phyloP scores from a whole-genome alignment of 92 coral and sea anemone species.

The Zoanthus sociatus region DNA sequence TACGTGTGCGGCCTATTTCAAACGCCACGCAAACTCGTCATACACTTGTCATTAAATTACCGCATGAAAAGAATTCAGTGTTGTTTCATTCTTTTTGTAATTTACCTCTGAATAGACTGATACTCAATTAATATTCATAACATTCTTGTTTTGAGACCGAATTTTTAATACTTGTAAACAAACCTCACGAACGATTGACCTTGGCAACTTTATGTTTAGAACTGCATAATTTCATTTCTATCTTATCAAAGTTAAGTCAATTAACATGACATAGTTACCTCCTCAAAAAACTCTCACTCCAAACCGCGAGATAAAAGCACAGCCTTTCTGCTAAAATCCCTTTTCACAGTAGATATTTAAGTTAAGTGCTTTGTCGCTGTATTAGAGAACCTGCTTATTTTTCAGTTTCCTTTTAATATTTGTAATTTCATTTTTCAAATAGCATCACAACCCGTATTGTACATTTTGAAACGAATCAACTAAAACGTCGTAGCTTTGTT shows the following conservation, averaged over 20 bases:
- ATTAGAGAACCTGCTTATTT: slow-evolving; percentile 10
- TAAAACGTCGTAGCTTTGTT: slow-evolving; percentile 8
- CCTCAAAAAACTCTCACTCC: not conserved
- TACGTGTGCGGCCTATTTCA: slow-evolving; percentile 36
- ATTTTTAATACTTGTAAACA: slow-evolving; percentile 42
- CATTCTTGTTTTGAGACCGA: slow-evolving; percentile 12
- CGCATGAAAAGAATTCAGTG: slow-evolving; percentile 28
- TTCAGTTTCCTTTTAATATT: slow-evolving; percentile 16
- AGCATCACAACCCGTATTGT: not conserved
- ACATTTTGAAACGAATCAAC: not conserved
- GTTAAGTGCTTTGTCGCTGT: not conserved
- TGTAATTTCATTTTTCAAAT: slow-evolving; percentile 13
- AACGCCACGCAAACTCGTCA: slow-evolving; percentile 32
- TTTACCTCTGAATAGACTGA: slow-evolving; percentile 39
- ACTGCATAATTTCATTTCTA: slow-evolving; percentile 30
- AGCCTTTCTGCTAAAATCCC: not conserved
- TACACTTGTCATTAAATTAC: slow-evolving; percentile 41
- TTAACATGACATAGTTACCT: slow-evolving; percentile 21
- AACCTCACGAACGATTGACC: slow-evolving; percentile 6
- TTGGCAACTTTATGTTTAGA: not conserved
- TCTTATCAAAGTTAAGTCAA: slow-evolving; percentile 39
- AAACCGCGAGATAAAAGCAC: slow-evolving; percentile 24
- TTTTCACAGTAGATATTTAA: not conserved
- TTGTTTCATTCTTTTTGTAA: slow-evolving; percentile 14
- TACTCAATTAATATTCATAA: slow-evolving; percentile 46